Evolutionary conservation across 1,140 invertebrate species (phyloP).

Genomic region (Oryctes rhinoceros): DNA sequence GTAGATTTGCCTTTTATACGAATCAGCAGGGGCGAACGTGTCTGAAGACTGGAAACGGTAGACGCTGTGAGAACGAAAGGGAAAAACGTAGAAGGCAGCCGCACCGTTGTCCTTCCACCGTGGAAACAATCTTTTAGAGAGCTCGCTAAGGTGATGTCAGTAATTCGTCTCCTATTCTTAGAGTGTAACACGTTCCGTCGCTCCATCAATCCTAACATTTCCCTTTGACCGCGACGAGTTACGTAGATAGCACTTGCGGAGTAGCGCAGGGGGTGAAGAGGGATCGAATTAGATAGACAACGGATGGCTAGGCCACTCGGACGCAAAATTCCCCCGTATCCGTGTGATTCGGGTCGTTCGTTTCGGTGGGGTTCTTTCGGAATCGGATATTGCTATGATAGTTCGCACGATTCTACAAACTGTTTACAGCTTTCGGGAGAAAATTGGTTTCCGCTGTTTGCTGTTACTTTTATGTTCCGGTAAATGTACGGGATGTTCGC

Average conservation of each 20-base stretch:
- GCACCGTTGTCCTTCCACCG: slow-evolving; percentile 25
- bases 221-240: slow-evolving; percentile 5
- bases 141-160: slow-evolving; percentile 18
- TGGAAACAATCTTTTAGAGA: slow-evolving; percentile 34
- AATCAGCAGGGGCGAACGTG: neutral
- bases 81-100: slow-evolving; percentile 1
- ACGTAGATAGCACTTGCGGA: neutral
- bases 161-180: slow-evolving; percentile 31
- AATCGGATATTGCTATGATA: slow-evolving; percentile 18
- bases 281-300: slow-evolving; percentile 9
- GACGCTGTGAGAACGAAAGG: neutral
- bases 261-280: neutral
- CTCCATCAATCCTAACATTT: slow-evolving; percentile 9
- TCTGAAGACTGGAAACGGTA: neutral
- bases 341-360: neutral
- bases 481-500: neutral
- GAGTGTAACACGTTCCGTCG: slow-evolving; percentile 23
- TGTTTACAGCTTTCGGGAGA: neutral
- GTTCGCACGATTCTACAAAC: slow-evolving; percentile 9
- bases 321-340: neutral
- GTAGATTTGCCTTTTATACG: slow-evolving; percentile 4
- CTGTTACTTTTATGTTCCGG: neutral
- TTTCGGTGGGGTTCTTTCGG: neutral
- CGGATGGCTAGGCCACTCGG: neutral
- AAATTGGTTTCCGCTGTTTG: slow-evolving; percentile 11